These are phyloP conservation scores for Pteruthius melanotis DNA, from an alignment of 2,113 vertebrate genomes.

Conservation along the genomic window DNA sequence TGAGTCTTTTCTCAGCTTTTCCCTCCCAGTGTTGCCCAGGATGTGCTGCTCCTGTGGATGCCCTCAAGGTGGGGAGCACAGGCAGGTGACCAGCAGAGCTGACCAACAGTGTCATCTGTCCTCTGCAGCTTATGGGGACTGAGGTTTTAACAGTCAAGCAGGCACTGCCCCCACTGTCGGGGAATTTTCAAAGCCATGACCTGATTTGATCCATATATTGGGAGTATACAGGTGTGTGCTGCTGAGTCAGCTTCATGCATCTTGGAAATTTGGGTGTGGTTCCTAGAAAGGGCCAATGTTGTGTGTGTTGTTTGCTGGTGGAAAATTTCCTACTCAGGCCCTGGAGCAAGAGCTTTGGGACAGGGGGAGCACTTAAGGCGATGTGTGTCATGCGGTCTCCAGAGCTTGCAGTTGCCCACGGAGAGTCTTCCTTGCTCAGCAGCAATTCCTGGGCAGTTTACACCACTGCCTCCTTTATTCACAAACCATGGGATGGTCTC, in stretches of 20 bases:
- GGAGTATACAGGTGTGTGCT: neutral
- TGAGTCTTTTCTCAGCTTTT: neutral
- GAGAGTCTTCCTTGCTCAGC: neutral
- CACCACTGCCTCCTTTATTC: neutral
- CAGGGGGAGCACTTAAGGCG: neutral
- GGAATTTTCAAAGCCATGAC: neutral
- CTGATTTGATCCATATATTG: neutral
- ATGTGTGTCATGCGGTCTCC: accelerated
- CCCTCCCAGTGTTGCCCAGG: neutral
- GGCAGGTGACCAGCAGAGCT: neutral
- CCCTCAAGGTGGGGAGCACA: neutral
- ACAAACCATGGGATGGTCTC: neutral
- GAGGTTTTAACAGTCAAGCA: neutral
- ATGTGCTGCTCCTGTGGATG: accelerated
- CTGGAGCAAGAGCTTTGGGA: neutral
- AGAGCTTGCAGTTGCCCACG: neutral
- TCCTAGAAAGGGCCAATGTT: neutral
- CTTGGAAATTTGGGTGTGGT: neutral
- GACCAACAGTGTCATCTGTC: accelerated
- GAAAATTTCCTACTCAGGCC: accelerated
- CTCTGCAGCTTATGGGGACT: neutral
- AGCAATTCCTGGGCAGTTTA: neutral
- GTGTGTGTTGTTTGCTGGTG: neutral
- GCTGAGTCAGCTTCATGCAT: neutral
- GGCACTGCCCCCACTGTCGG: neutral